Percentiles rank a stretch among this genome's conserved stretches.
Evolutionary conservation across 1,140 invertebrate species (phyloP).

Genomic region (Globodera rostochiensis): DNA sequence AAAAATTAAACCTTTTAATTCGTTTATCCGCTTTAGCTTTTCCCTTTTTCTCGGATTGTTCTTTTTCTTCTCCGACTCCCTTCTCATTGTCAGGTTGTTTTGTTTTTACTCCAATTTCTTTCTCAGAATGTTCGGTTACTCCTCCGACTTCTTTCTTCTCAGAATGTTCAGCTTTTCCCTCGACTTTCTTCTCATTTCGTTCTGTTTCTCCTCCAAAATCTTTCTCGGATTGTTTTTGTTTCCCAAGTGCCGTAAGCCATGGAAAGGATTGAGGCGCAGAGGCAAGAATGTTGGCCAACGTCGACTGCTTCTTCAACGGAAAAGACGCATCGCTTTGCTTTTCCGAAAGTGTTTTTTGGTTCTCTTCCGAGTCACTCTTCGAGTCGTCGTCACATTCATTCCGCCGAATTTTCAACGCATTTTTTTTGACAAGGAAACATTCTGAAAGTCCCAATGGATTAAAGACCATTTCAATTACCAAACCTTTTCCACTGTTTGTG

Average conservation of each 20-base stretch:
- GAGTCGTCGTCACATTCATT: neutral
- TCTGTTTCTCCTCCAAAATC: neutral
- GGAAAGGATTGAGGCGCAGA: slow-evolving; percentile 19
- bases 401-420: neutral
- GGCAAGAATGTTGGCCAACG: slow-evolving; percentile 18
- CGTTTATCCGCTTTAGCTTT: neutral
- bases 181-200: neutral
- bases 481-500: neutral
- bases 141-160: neutral
- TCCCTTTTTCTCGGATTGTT: too few relatives aligned
- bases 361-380: neutral
- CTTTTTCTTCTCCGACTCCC: neutral
- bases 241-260: slow-evolving; percentile 17
- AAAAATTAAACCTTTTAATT: neutral
- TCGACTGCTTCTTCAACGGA: neutral
- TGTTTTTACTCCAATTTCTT: neutral
- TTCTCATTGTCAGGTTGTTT: neutral
- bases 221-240: slow-evolving; percentile 1
- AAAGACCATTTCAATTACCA: neutral
- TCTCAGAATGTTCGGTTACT: neutral
- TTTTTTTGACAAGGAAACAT: neutral
- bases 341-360: neutral
- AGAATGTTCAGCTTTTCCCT: neutral
- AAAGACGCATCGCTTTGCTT: neutral
- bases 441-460: neutral